Conservation (phyloP, 2,888 invertebrate genomes). For the Trichogramma dendrolimi region DNA sequence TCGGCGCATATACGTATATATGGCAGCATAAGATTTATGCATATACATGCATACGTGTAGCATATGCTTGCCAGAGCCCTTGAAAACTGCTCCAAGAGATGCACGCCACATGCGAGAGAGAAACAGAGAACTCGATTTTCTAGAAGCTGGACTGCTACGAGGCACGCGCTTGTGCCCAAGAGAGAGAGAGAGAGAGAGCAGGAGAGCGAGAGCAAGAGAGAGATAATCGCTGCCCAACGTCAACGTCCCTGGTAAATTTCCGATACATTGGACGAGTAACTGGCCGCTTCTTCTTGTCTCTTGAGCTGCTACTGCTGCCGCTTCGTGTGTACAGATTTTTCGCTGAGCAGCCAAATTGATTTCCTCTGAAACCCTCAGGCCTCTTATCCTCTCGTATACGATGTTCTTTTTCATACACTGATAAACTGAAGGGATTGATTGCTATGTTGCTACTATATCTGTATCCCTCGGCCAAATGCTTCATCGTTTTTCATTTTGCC, state of each 20-base stretch:
- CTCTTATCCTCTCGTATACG: not conserved
- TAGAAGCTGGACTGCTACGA: slow-evolving; percentile 3
- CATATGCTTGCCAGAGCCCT: not conserved
- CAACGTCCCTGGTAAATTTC: slow-evolving; percentile 8
- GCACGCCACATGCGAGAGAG: not conserved
- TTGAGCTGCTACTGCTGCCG: too few relatives aligned
- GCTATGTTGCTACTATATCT: too few relatives aligned
- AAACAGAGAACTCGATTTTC: slow-evolving; percentile 21
- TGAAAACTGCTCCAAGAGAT: not conserved
- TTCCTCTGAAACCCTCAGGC: slow-evolving; percentile 1
- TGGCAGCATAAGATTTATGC: not conserved
- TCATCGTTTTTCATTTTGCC: too few relatives aligned
- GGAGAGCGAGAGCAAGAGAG: not conserved
- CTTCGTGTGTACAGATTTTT: not conserved
- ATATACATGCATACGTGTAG: not conserved
- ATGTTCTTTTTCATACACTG: too few relatives aligned
- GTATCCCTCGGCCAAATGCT: too few relatives aligned
- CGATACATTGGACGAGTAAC: too few relatives aligned
- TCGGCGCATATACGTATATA: not conserved
- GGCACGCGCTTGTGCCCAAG: slow-evolving; percentile 6
- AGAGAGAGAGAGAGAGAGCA: too few relatives aligned
- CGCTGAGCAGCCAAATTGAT: slow-evolving; percentile 15
- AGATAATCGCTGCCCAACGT: slow-evolving; percentile 16
- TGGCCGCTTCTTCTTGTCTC: too few relatives aligned
- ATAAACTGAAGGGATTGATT: too few relatives aligned